Percentiles rank a stretch among this genome's conserved stretches.
Evolutionary conservation across 2,113 vertebrate genomes (phyloP).

Genomic region (Puffinus mauretanicus): DNA sequence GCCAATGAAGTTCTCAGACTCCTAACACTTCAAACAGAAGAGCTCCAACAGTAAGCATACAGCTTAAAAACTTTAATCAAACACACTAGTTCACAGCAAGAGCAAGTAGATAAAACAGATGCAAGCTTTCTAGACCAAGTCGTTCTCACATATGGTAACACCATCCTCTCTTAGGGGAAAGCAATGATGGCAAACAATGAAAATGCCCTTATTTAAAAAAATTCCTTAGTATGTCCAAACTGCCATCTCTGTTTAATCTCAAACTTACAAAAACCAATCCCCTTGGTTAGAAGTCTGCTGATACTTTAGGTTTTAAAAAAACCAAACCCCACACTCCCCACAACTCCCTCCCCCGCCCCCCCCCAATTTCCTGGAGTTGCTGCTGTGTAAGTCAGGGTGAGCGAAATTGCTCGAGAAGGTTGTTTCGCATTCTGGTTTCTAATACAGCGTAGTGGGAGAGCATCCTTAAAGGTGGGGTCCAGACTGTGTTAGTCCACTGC

Average conservation of each 20-base stretch:
- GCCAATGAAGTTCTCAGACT: neutral
- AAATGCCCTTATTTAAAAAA: conserved; percentile 21
- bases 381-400: neutral
- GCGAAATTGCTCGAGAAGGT: neutral
- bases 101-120: conserved; percentile 50
- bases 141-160: conserved; percentile 22
- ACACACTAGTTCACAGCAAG: conserved; percentile 39
- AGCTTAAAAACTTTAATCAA: conserved; percentile 51
- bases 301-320: neutral
- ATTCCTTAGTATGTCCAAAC: conserved; percentile 4
- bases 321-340: neutral
- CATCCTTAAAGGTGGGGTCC: neutral
- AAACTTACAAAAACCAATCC: neutral
- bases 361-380: neutral
- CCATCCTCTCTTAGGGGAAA: conserved; percentile 46
- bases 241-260: conserved; percentile 42
- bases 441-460: neutral
- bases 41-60: conserved; percentile 8
- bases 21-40: conserved; percentile 22
- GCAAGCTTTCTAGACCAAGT: conserved; percentile 24
- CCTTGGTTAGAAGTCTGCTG: neutral
- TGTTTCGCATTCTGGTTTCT: neutral
- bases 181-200: conserved; percentile 21
- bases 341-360: neutral
- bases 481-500: neutral